Evolutionary conservation across 2,888 invertebrate species (phyloP), one percentile per base, ranked within the genome.

Genomic region (Notodonta dromedarius): DNA sequence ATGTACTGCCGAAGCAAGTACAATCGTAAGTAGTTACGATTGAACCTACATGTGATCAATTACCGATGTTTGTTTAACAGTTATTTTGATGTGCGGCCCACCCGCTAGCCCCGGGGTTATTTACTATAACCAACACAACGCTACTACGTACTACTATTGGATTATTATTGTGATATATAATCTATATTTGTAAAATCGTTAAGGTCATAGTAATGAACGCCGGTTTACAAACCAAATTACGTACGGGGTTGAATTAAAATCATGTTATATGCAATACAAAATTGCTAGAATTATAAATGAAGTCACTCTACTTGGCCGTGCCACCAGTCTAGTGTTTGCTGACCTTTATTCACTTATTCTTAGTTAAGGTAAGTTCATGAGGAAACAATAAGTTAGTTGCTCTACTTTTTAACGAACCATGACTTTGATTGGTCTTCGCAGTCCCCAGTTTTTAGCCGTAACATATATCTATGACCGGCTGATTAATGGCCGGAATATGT

Each of bases 401-500:
- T 65, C 62, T 40, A 67, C 61, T 68, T 75, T 78, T 76, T 76
- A 71, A 70, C 65, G 67, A 73, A 57, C 63, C 57, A 50, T 64
- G 70, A 69, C 66, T 77, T 69, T 70, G 77, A 82, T 80, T 74
- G 78, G 65, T 63, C 74, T 76, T 70, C 73, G 73, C 78, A 76
- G 77, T 79, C 78, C 75, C 79, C 76, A 69, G 76, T 73, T 77
- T 78, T 81, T 80, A 84, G 78, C 76, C 78, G 80, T 78, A 80
- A 83, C 85, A 83, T 87, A 84, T 84, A 87, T 87, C 87, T 83
- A 84, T 86, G 87, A 84, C 84, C 82, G 76, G 75, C 81, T 90
- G 91, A 93, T 91, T 90, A 92, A 93, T 90, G 91, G 86, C 83
- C 78, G 80, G 87, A 86, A 92, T 93, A 90, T 90, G 90, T 93